Conservation (phyloP, 2,797 vertebrate species). For the Clarias pachynema region DNA sequence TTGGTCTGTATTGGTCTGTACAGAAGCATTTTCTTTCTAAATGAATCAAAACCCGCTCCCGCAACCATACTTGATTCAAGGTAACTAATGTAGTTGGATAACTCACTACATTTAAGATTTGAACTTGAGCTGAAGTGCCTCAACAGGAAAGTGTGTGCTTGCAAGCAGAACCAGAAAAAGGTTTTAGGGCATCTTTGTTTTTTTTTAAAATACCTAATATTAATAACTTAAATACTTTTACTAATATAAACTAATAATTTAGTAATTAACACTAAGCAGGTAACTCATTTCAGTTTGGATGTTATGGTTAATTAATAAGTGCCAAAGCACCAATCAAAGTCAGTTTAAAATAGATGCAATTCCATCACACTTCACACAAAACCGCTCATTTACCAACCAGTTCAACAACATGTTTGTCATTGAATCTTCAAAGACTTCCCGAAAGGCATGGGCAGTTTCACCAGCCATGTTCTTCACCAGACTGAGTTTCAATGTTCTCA, state of each 20-base stretch:
- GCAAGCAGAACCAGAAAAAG: not conserved
- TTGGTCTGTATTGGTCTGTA: not conserved
- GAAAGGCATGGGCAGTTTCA: not conserved
- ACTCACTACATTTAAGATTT: not conserved
- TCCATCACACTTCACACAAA: not conserved
- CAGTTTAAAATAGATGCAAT: not conserved
- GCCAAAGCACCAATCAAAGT: not conserved
- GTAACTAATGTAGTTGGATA: not conserved
- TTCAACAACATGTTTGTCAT: slow-evolving; percentile 57
- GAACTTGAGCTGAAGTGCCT: not conserved
- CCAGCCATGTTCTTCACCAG: not conserved
- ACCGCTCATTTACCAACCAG: slow-evolving; percentile 57
- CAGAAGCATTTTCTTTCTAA: not conserved
- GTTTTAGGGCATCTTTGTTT: not conserved
- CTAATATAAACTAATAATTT: too few relatives aligned
- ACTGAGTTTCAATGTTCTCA: slow-evolving; percentile 37
- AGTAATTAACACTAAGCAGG: not conserved
- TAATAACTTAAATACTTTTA: too few relatives aligned
- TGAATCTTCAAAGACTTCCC: slow-evolving; percentile 62
- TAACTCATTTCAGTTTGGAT: not conserved
- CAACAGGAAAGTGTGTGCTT: not conserved
- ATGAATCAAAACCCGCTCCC: not conserved
- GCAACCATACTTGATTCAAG: not conserved
- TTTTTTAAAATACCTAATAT: too few relatives aligned
- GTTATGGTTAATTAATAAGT: not conserved